Percentiles rank a stretch among this genome's conserved stretches.
These are phyloP conservation scores for Dromaius novaehollandiae DNA, from an alignment of 2,113 vertebrate species.

Conservation along the genomic window DNA sequence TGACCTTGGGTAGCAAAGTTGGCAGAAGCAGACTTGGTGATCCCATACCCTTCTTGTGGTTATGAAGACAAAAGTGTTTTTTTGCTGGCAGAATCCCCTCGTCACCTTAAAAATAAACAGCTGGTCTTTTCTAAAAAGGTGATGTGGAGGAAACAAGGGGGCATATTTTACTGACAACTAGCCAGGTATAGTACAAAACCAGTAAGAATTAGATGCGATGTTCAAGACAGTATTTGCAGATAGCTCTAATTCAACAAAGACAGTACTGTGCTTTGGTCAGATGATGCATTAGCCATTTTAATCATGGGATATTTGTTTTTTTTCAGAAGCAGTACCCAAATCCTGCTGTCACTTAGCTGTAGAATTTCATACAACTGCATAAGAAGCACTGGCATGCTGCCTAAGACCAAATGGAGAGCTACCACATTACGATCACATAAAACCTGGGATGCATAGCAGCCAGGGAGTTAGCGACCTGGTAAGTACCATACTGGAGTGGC, in stretches of 20 bases:
- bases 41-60: neutral
- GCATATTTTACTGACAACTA: neutral
- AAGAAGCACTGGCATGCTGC: neutral
- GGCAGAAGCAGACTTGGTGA: neutral
- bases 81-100: neutral
- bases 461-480: neutral
- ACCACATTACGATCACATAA: rapidly evolving
- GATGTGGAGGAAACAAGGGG: neutral
- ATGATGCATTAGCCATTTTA: neutral
- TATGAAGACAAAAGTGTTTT: neutral
- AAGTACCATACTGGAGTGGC: neutral
- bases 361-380: neutral
- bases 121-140: neutral
- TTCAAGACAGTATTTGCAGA: neutral
- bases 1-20: neutral
- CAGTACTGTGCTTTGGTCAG: neutral
- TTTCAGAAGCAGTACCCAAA: neutral
- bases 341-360: neutral
- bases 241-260: neutral
- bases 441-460: neutral
- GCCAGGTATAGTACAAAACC: neutral
- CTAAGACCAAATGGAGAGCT: neutral
- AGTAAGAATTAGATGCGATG: rapidly evolving
- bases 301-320: neutral
- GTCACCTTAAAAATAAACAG: neutral